Percentiles rank a stretch among this genome's conserved stretches.
Conservation (phyloP, 2,113 vertebrate genomes). For the Brachionichthys hirsutus region DNA sequence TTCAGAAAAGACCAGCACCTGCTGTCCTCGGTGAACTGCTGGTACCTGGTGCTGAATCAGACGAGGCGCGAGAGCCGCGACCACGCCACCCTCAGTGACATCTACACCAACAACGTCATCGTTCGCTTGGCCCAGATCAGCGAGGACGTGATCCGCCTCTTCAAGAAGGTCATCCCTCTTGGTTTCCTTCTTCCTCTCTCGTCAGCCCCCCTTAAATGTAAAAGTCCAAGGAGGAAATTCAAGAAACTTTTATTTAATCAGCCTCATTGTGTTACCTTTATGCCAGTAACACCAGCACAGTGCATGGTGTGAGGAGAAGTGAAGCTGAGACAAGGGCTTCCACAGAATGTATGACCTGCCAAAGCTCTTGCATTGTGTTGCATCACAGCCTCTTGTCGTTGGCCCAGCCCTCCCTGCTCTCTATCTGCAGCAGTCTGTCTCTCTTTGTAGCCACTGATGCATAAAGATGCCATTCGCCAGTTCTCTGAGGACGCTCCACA, state of each 20-base stretch:
- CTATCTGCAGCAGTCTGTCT: conserved; percentile 65
- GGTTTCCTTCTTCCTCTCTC: background rate
- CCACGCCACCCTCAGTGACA: conserved; percentile 94
- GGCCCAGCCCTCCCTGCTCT: conserved; percentile 31
- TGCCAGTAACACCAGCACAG: no score
- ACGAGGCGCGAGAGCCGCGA: conserved; percentile 94
- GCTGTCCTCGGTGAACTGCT: conserved; percentile 95
- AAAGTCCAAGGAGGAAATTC: background rate
- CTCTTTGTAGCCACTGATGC: conserved; percentile 53
- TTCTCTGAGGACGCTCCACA: conserved; percentile 33
- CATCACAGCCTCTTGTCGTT: conserved; percentile 58
- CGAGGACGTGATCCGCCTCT: conserved; percentile 96
- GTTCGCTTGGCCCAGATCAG: conserved; percentile 94
- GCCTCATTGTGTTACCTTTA: background rate
- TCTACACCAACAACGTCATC: conserved; percentile 98
- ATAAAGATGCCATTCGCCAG: conserved; percentile 60
- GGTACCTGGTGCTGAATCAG: conserved; percentile 96
- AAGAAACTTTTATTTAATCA: background rate
- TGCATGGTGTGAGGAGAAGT: conserved; percentile 3
- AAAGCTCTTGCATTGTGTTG: conserved; percentile 62
- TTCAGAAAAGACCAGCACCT: conserved; percentile 96
- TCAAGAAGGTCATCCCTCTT: conserved; percentile 88
- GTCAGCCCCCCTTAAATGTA: background rate
- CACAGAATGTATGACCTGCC: background rate
- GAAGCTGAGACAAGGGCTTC: conserved; percentile 5